Conservation (phyloP, 2,113 vertebrate species). For the Mesocricetus auratus region DNA sequence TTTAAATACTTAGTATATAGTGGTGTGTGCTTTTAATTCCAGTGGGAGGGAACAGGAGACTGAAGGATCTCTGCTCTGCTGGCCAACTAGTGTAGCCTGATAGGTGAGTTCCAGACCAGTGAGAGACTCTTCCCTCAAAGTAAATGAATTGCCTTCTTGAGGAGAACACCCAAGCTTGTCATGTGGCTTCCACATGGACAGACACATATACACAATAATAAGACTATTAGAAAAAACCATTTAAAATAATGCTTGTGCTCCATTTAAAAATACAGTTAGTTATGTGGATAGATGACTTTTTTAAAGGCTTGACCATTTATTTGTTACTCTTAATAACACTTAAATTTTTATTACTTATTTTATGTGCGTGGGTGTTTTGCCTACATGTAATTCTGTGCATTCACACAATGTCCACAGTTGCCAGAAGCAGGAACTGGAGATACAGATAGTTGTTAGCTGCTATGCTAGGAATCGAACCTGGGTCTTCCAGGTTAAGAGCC, state of each 20-base stretch:
- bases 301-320: neutral
- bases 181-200: neutral
- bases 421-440: neutral
- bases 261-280: neutral
- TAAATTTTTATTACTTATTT: neutral
- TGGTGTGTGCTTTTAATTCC: neutral
- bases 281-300: neutral
- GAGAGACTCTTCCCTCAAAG: neutral
- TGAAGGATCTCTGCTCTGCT: neutral
- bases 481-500: neutral
- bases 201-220: neutral
- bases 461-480: neutral
- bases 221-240: neutral
- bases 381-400: neutral
- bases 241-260: slow-evolving; percentile 8
- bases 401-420: neutral
- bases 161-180: neutral
- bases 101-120: neutral
- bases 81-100: neutral
- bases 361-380: no score
- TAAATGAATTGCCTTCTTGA: neutral
- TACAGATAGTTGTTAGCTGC: neutral
- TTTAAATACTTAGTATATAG: neutral
- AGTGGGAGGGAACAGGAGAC: neutral
- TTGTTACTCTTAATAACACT: neutral